These are phyloP conservation scores for Halichondria panicea DNA, from an alignment of 37 sponge, comb jelly and placozoan species.

Conservation along the genomic window DNA sequence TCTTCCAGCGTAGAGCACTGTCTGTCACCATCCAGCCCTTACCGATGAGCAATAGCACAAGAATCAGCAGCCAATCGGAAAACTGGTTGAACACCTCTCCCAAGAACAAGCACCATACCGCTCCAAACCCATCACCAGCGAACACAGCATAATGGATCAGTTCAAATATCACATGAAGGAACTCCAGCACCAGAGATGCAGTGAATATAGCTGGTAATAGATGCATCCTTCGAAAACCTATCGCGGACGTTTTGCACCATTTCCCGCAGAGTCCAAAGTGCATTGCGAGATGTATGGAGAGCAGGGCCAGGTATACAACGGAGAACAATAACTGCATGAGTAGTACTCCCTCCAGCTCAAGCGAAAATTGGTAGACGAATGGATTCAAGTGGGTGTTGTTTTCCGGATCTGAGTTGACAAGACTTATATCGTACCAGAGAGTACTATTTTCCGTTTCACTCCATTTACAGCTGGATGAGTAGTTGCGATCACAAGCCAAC, in stretches of 20 bases:
- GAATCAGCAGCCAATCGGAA: conserved; percentile 65
- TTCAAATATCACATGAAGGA: conserved; percentile 1
- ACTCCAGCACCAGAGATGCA: conserved; percentile 31
- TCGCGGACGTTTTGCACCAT: no score
- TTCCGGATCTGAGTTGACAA: conserved; percentile 53
- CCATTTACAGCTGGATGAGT: conserved; percentile 19
- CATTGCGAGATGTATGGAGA: conserved; percentile 32
- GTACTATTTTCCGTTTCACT: neutral
- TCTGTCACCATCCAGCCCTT: conserved; percentile 73
- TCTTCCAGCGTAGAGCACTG: conserved; percentile 32
- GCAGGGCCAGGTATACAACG: conserved; percentile 32
- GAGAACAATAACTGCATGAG: conserved; percentile 26
- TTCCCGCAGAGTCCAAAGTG: conserved; percentile 1
- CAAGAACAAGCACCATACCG: conserved; percentile 13
- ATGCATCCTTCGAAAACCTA: no score
- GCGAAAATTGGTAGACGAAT: conserved; percentile 65
- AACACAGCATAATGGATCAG: conserved; percentile 53
- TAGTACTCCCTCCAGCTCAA: conserved; percentile 41
- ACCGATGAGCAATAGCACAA: conserved; percentile 64
- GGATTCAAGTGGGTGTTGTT: neutral
- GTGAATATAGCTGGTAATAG: conserved; percentile 38
- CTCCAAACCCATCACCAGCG: conserved; percentile 56
- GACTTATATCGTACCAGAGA: conserved; percentile 30
- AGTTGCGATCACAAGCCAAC: conserved; percentile 11
- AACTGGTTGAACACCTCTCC: conserved; percentile 36